Base-by-base conservation (phyloP, 2,797 vertebrate genomes). In the Euthynnus affinis region DNA sequence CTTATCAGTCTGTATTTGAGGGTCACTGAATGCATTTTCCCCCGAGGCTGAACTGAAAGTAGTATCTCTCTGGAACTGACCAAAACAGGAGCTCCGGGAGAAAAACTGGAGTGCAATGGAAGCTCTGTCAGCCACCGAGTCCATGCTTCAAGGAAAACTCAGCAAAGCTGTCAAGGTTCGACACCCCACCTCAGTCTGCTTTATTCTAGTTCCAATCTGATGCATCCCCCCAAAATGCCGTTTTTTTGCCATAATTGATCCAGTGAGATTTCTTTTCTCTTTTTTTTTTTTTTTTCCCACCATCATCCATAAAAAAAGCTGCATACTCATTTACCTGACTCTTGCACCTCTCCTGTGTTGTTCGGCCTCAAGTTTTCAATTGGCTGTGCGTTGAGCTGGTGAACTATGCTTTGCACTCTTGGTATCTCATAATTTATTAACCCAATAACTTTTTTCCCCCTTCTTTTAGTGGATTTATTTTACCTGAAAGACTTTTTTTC, bases 41-140 rank as follows among this genome's bases (percentile, higher is more conserved):
- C 46, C 89, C 93, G 81, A 95, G 95, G 97, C 96, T 97, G 93
- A 97, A 98, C 97, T 98, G 96, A 99, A 95, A 93, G 96, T 96
- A 96, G 94, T 92, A 96, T 99, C 92, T 99, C 96, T 99, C 95
- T 98, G 97, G 97, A 98, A 98, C 97, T 95, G 96, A 99, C 97
- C 97, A 91, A 94, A 94, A 94, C 93, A 99, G 98, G 98, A 99
- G 95, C 98, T 99, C 93, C 98, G 98, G 96, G 95, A 99, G 98
- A 99, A 98, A 99, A 99, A 99, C 98, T 99, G 98, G 98, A 96
- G 98, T 96, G 98, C 97, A 94, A 99, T 99, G 98, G 98, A 99
- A 96, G 98, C 98, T 96, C 97, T 99, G 95, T 96, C 98, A 96
- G 97, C 97, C 96, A 99, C 98, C 95, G 98, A 99, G 97, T 97